Evolutionary conservation across 1,140 invertebrate species (phyloP), one percentile per base, ranked within the genome.

Genomic region (Diprion similis): DNA sequence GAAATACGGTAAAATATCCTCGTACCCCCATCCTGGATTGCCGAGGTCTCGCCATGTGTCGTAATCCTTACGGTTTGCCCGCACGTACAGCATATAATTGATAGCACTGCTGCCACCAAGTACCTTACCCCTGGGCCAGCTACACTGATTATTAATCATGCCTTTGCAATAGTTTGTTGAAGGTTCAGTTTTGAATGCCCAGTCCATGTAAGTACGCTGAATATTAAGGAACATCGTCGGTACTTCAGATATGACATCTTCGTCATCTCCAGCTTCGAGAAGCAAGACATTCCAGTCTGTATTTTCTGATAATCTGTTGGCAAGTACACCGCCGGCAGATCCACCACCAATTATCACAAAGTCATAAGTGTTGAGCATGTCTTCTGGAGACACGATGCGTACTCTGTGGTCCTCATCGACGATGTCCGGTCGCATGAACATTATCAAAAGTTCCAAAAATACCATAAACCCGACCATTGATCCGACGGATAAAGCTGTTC

Each of bases 1-100:
- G 85, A 96, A 96, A 85, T 95, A 95, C 0, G 94, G 94, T 45
- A 95, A 86, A 0, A 95, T 92, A 9, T 95, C 94, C 15, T 94
- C 91, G 83, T 94, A 97, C 45, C 92, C 87, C 92, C 91, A 92
- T 6, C 89, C 89, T 6, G 78, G 77, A 18, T 90, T 91, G 11
- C 92, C 92, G 65, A 89, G 81, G 24, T 72, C 76, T 51, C 89
- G 87, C 92, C 92, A 93, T 9, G 85, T 73, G 80, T 93, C 90
- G 78, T 90, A 93, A 80, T 93, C 92, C 47, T 80, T 80, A 11
- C 88, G 86, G 83, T 92, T 90, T 3, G 92, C 93, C 76, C 92
- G 83, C 0, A 92, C 87, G 79, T 94, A 94, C 4, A 91, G 86
- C 92, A 95, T 92, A 37, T 89, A 90, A 80, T 94, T 94, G 4